phyloP scores from a whole-genome alignment of 2,888 invertebrate species.

The Dorcus parallelipipedus region DNA sequence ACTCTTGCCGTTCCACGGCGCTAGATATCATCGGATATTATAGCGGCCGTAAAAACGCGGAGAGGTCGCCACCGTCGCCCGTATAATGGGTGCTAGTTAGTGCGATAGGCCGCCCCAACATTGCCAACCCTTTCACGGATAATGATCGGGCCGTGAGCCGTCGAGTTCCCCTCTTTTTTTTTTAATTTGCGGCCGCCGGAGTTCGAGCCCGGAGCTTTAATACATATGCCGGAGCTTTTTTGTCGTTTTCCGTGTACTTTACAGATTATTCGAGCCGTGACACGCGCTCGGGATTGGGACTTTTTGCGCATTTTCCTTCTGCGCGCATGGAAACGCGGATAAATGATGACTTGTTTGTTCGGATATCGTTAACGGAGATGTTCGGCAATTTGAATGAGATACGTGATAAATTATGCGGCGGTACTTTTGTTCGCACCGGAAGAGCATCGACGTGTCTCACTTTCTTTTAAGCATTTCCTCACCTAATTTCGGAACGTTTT shows the following conservation, averaged over 20 bases:
- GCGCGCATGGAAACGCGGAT: slow-evolving; percentile 12
- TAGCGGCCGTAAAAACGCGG: slow-evolving; percentile 22
- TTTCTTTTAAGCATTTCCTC: no score
- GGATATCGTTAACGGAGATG: slow-evolving; percentile 9
- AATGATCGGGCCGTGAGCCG: slow-evolving; percentile 3
- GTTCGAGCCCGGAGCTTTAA: not conserved
- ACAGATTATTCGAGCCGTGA: slow-evolving; percentile 9
- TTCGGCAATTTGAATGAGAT: not conserved
- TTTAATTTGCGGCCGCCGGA: not conserved
- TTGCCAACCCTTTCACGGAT: slow-evolving; percentile 8
- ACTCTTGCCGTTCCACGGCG: slow-evolving; percentile 12
- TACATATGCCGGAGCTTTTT: slow-evolving; percentile 3
- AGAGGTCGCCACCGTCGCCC: slow-evolving; percentile 19
- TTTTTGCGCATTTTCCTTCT: not conserved
- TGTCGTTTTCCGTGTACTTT: slow-evolving; percentile 7
- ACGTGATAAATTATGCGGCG: not conserved
- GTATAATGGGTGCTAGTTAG: slow-evolving; percentile 24
- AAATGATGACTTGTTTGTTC: slow-evolving; percentile 17
- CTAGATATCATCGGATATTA: slow-evolving; percentile 23
- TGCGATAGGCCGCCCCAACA: slow-evolving; percentile 13
- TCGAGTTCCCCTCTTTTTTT: not conserved
- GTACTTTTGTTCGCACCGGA: no score
- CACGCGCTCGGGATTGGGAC: slow-evolving; percentile 8
- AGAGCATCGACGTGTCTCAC: no score
- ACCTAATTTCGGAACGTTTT: no score